Base-by-base conservation (phyloP, 2,797 vertebrate species). In the Dendrocincla tyrannina region DNA sequence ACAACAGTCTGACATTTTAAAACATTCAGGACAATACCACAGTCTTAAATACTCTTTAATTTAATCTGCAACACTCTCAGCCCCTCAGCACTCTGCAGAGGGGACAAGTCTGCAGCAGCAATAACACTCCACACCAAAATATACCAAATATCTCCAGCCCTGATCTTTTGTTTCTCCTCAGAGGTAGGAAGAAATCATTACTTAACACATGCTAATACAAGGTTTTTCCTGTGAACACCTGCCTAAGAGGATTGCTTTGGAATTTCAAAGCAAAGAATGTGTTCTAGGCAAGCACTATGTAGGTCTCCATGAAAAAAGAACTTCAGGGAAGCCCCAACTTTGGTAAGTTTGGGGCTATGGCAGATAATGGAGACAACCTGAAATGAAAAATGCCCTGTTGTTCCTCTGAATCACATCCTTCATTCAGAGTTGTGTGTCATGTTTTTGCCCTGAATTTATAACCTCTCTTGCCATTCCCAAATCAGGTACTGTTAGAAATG, bases 211-310 rank as follows among this genome's bases (percentile, higher is more conserved):
- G 86, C 74, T 90, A 97, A 97, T 89, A 93, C 35, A 68, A 86
- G 94, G 27, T 85, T 93, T 91, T 76, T 59, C 75, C 94, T 90
- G 82, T 79, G 93, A 96, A 93, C 94, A 97, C 92, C 96, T 96
- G 96, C 89, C 95, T 96, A 97, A 94, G 92, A 97, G 93, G 96
- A 97, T 96, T 97, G 81, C 73, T 91, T 44, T 62, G 91, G 95
- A 96, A 97, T 97, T 97, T 85, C 75, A 89, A 88, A 97, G 85
- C 87, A 95, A 88, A 72, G 66, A 93, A 66, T 66, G 41, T 44
- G 53, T 91, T 84, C 93, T 97, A 81, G 87, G 91, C 83, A 78
- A 79, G 86, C 72, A 73, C 63, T 68, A 72, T n/a, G 46, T 53
- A 91, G 73, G 68, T 88, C 92, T 85, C 67, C 49, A 52, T 4